Conservation (phyloP, 2,888 invertebrate species). For the Drosophila suboccidentalis region DNA sequence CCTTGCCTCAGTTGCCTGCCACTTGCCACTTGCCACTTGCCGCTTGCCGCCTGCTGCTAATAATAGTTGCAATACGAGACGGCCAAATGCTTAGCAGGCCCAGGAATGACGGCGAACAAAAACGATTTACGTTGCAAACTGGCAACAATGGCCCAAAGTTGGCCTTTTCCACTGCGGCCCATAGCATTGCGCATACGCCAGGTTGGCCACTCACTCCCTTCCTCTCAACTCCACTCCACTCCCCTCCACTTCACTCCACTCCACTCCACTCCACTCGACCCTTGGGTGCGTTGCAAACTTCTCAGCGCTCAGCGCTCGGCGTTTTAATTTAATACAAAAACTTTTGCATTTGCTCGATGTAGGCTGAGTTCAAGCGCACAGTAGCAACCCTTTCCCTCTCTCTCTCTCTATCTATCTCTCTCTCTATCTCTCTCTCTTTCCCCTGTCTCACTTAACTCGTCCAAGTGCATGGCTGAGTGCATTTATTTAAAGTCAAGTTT, state of each 20-base stretch:
- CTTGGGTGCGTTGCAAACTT: conserved; percentile 56
- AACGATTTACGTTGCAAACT: conserved; percentile 76
- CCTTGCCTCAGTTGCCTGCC: conserved; percentile 20
- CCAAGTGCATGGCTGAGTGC: conserved; percentile 65
- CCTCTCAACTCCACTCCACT: background rate
- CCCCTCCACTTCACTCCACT: background rate
- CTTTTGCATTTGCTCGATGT: conserved; percentile 58
- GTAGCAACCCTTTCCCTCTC: background rate
- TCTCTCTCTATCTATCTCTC: background rate
- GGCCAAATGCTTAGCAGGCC: conserved; percentile 30
- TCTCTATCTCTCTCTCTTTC: background rate
- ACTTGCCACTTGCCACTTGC: background rate
- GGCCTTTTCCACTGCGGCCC: background rate
- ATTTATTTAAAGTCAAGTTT: conserved; percentile 77
- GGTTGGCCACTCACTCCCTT: conserved; percentile 32
- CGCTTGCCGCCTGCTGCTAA: conserved; percentile 62
- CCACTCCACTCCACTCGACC: conserved; percentile 3
- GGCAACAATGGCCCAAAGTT: conserved; percentile 69
- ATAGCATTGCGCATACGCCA: conserved; percentile 59
- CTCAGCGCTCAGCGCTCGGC: conserved; percentile 67
- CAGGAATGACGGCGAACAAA: conserved; percentile 50
- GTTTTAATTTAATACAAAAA: conserved; percentile 82
- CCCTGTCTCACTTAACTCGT: conserved; percentile 38
- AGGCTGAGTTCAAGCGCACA: conserved; percentile 53
- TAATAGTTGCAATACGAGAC: conserved; percentile 75